Conservation (phyloP, 2,888 invertebrate genomes). For the Drosophila gaucha region DNA sequence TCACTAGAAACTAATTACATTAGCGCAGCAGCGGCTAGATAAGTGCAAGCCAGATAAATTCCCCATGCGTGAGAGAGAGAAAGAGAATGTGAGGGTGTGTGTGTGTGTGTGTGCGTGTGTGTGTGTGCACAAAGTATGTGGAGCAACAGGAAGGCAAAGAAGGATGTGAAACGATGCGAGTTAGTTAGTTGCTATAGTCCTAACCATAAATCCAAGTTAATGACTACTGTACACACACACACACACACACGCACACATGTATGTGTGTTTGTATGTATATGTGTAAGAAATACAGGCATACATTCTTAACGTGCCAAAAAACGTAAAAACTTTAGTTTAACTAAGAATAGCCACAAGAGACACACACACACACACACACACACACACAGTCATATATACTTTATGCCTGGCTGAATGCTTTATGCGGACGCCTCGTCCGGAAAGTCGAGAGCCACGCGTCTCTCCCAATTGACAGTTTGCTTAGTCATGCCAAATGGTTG, state of each 20-base stretch:
- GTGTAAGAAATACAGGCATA: neutral
- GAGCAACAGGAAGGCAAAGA: slow-evolving; percentile 8
- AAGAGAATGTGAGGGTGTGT: neutral
- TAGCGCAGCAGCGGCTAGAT: slow-evolving; percentile 40
- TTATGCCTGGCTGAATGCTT: neutral
- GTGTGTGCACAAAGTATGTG: neutral
- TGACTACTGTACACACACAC: slow-evolving; percentile 24
- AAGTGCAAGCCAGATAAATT: slow-evolving; percentile 32
- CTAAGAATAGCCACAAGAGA: slow-evolving; percentile 13
- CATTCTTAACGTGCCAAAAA: slow-evolving; percentile 14
- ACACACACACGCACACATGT: neutral
- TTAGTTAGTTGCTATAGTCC: slow-evolving; percentile 19
- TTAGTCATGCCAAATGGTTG: slow-evolving; percentile 47
- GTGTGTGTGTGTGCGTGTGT: neutral
- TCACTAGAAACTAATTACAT: slow-evolving; percentile 67
- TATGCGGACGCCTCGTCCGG: neutral
- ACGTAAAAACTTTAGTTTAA: slow-evolving; percentile 17
- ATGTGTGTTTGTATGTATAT: neutral
- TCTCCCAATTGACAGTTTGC: slow-evolving; percentile 33
- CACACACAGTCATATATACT: neutral
- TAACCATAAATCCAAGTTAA: slow-evolving; percentile 40
- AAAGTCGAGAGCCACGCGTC: slow-evolving; percentile 12
- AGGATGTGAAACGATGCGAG: slow-evolving; percentile 1
- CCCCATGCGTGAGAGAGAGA: slow-evolving; percentile 1
- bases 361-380: neutral